These are phyloP conservation scores for Recurvirostra avosetta DNA, from an alignment of 2,113 vertebrate species.

Conservation along the genomic window DNA sequence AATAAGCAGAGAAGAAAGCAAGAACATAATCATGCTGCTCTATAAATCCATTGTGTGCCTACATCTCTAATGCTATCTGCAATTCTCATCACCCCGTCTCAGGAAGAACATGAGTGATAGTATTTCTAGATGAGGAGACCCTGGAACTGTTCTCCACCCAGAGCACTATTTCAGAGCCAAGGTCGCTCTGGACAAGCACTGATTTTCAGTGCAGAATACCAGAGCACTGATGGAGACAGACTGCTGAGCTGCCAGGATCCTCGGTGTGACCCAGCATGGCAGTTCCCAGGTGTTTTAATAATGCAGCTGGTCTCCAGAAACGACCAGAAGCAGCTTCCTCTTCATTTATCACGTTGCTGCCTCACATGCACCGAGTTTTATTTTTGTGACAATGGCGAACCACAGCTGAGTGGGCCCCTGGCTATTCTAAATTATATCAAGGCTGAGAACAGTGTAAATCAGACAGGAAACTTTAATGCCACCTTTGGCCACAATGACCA, in stretches of 20 bases:
- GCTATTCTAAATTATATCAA: slow-evolving; percentile 1
- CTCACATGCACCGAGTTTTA: not conserved
- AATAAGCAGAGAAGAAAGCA: not conserved
- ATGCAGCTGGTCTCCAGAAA: not conserved
- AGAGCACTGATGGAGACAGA: not conserved
- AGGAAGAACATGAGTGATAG: not conserved
- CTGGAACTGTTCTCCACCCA: not conserved
- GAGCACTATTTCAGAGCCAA: not conserved
- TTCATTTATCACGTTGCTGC: not conserved
- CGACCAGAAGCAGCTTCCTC: not conserved
- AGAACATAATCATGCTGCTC: not conserved
- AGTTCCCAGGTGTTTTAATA: not conserved
- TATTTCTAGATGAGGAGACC: not conserved
- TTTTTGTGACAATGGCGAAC: not conserved
- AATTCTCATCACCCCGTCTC: not conserved
- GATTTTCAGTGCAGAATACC: not conserved
- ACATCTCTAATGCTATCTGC: not conserved
- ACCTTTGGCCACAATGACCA: not conserved
- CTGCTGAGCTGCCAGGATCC: not conserved
- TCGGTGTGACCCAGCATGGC: not conserved
- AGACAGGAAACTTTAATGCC: not conserved
- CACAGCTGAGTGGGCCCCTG: not conserved
- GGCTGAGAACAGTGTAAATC: not conserved
- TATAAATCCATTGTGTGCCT: not conserved
- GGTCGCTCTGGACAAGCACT: not conserved